Evolutionary conservation across 2,888 invertebrate species (phyloP), one percentile per base, ranked within the genome.

Genomic region (Xestoiulus laeticollis): DNA sequence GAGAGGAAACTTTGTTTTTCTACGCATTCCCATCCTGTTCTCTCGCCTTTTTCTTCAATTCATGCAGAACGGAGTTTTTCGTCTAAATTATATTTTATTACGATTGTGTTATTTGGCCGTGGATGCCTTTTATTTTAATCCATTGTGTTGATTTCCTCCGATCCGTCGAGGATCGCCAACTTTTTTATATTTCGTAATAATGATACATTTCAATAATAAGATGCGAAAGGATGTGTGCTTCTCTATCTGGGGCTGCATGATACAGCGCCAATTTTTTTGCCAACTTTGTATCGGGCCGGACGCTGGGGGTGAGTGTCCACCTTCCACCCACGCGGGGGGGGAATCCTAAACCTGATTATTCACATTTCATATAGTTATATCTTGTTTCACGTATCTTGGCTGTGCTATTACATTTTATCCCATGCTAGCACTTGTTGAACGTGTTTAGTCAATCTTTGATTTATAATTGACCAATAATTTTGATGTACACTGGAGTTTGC

Each of bases 191-290:
- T 22, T 68, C 59, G 59, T 68, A 68, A 68, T 68, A 68, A 68
- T 22, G 59, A 68, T 68, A 68, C 59, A 68, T 68, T 68, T 68
- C 59, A 68, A 68, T 68, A 68, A 68, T 68, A 68, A 68, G 59
- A 68, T 68, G 59, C 59, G 59, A 68, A 68, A 68, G 59, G 59
- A 68, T 68, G 59, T 59, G 59, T 68, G n/a, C n/a, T 68, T 68
- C 59, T 68, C 59, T 68, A 68, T 68, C 59, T 68, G 59, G 59
- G 59, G 59, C 59, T 68, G 59, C 38, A 38, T 38, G 38, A 38
- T 38, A 38, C 1, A 38, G 38, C 38, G 38, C 59, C 22, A 26
- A 19, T 1, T n/a, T 53, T 53, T 53, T 16, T 53, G 53, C 53
- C 53, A 59, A 59, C 59, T 59, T 68, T 68, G 59, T 68, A 22